Conservation (phyloP, 2,797 vertebrate genomes). For the Hyperoplus lanceolatus region DNA sequence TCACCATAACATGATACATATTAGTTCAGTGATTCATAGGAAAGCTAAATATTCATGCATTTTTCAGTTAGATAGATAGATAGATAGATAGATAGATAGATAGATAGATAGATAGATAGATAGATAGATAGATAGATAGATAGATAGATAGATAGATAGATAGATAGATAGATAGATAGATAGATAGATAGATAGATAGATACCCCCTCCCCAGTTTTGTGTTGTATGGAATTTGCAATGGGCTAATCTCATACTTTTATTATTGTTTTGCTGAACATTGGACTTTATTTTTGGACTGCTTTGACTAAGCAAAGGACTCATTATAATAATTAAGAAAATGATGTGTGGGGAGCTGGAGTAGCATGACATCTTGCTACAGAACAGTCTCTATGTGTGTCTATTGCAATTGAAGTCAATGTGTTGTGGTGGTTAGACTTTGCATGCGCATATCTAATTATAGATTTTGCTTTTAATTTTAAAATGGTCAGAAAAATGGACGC, state of each 20-base stretch:
- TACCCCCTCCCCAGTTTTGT: no score
- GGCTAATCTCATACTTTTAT: neutral
- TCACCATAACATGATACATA: no score
- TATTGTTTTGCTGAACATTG: constrained; percentile 35
- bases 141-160: no score
- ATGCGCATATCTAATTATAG: neutral
- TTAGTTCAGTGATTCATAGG: no score
- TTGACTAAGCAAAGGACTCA: constrained; percentile 35
- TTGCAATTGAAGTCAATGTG: constrained; percentile 7
- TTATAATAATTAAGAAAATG: constrained; percentile 36
- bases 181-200: no score
- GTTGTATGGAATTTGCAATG: neutral
- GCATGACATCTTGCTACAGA: constrained; percentile 26
- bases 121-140: no score
- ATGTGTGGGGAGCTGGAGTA: constrained; percentile 25
- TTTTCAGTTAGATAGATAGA: no score
- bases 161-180: no score
- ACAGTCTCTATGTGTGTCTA: constrained; percentile 22
- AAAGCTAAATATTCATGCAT: no score
- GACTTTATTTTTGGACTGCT: constrained; percentile 40
- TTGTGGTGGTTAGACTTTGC: constrained; percentile 3
- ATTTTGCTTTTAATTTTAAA: neutral
- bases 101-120: no score
- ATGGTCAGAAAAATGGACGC: neutral
- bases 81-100: no score